Evolutionary conservation across 2,797 vertebrate species (phyloP), one percentile per base, ranked within the genome.

Genomic region (Limnodromus scolopaceus): DNA sequence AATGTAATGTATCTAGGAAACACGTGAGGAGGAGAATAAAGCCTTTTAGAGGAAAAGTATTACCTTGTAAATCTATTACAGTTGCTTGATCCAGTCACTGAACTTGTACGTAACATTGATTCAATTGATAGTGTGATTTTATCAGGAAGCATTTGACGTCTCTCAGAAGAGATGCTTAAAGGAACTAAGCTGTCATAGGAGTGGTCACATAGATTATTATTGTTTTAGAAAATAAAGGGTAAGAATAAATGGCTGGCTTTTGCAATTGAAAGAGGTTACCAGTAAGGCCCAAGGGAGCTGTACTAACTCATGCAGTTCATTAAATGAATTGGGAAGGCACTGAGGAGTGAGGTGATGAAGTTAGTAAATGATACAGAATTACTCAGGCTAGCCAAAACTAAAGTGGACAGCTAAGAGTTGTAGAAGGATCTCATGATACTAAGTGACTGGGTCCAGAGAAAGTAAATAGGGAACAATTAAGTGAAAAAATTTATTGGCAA

Each of bases 381-480:
- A 71, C 34, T 84, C 46, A 32, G 53, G 13, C 72, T 78, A 57
- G 45, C 16, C 55, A 75, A 90, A 92, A 90, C 49, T 64, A 61
- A 90, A 94, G 60, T 30, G 68, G 57, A n/a, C 41, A 72, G 61
- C 55, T 82, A 71, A 41, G 72, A 92, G 32, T 49, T 65, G 65
- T 61, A 61, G 38, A 60, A 81, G 41, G 4, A 72, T 84, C 63
- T 93, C 63, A 76, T 46, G 46, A 65, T 51, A 69, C 64, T 46
- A 54, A 91, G 54, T 45, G 28, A 45, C n/a, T 68, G 41, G 10
- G 22, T 90, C 92, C 76, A 86, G 76, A 84, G 63, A 78, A 92
- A 90, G 36, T 88, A 81, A 94, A 79, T 48, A 61, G 32, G 13
- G 57, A 90, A 71, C 77, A 84, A 71, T 92, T 75, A 90, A 79